These are phyloP conservation scores for Pocillopora damicornis DNA, from an alignment of 64 coral and sea anemone species.

Conservation along the genomic window DNA sequence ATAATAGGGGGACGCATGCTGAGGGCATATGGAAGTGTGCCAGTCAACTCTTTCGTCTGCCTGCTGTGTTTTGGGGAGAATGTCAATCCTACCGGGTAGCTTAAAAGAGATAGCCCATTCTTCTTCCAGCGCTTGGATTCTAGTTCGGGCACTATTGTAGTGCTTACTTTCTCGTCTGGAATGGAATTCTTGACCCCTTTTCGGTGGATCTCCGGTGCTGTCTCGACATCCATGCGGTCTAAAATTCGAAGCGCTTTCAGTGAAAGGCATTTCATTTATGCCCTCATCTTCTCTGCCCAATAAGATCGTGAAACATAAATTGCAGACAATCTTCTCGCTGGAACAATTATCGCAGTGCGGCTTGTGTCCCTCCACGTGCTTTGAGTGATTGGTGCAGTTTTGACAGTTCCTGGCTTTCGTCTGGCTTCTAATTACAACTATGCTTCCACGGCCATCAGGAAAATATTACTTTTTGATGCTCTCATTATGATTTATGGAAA, in stretches of 20 bases:
- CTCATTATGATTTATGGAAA: too few species aligned
- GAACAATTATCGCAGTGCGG: too few species aligned
- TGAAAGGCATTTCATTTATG: constrained; percentile 11
- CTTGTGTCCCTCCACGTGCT: too few species aligned
- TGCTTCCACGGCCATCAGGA: too few species aligned
- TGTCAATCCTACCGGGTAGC: constrained; percentile 38
- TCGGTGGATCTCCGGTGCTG: constrained; percentile 30
- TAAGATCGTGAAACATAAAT: too few species aligned
- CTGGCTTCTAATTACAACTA: too few species aligned
- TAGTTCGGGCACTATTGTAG: constrained; percentile 48
- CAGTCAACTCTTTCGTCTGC: constrained; percentile 58
- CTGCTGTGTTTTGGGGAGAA: constrained; percentile 49
- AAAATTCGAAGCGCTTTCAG: too few species aligned
- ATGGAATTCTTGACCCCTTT: constrained; percentile 27
- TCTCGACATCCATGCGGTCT: constrained; percentile 48
- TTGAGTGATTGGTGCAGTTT: too few species aligned
- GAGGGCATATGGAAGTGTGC: constrained; percentile 7
- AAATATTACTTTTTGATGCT: too few species aligned
- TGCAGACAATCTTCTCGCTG: too few species aligned
- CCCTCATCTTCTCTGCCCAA: not conserved
- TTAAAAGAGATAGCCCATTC: constrained; percentile 27
- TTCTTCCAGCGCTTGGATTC: constrained; percentile 57
- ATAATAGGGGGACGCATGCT: too few species aligned
- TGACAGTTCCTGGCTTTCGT: too few species aligned
- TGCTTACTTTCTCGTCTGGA: constrained; percentile 31